Evolutionary conservation across 2,888 invertebrate species (phyloP), one percentile per base, ranked within the genome.

Genomic region (Heliconius ethilla): DNA sequence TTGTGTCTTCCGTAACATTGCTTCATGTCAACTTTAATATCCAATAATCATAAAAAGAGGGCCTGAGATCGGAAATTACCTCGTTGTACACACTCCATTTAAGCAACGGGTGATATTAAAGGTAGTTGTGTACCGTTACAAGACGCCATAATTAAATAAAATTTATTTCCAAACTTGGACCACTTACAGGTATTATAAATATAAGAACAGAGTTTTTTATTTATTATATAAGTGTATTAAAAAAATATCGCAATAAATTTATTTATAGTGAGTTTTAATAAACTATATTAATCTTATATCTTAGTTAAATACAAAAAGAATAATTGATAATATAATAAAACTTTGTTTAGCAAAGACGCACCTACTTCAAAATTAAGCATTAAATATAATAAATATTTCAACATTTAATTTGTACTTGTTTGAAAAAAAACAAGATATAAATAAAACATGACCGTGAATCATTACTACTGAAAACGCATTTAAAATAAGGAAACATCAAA

Each of bases 101-200:
- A 89, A 86, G 87, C 87, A 90, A 88, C 87, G 84, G 86, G 86
- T 85, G 84, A 84, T 86, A 88, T 88, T 90, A 88, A 87, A 89
- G 86, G 89, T 87, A 85, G 86, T 89, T 89, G 89, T 84, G 87
- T 90, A 89, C 92, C 90, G 92, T 92, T 92, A 91, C 78, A 82
- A 86, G 86, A 87, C 85, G 85, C 87, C 86, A 89, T 87, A 88
- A 85, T 89, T 89, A 87, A 87, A 86, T 80, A 78, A 80, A 82
- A 81, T 83, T 84, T 82, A 80, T 78, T 81, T 87, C 87, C 85
- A 78, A 85, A 85, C 85, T n/a, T 33, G 13, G 22, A n/a, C n/a
- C 2, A 72, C 29, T 72, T 72, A 22, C 18, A 51, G 18, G 5
- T 45, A 45, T 45, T 45, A 45, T 15, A 45, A 45, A 18, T 45